Base-by-base conservation (phyloP, 2,113 vertebrate species). In the Dasyornis broadbenti region DNA sequence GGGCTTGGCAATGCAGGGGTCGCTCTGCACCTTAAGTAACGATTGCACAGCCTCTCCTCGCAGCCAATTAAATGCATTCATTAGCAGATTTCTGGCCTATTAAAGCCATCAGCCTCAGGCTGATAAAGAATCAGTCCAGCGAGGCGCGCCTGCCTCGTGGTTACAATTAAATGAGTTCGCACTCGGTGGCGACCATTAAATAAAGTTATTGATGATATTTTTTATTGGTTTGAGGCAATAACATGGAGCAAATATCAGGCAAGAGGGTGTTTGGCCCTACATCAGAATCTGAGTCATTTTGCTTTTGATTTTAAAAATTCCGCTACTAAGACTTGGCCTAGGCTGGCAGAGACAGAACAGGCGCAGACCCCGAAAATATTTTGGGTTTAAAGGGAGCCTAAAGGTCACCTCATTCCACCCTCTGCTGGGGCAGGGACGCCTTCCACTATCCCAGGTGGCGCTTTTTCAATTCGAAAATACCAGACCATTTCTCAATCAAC, bases 111-210 rank as follows among this genome's bases (percentile, higher is more conserved):
- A 95, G 33, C 54, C 85, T 95, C 79, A 92, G 64, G 60, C 92
- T 75, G 93, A 86, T 90, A 97, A 97, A 96, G 94, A 92, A 96
- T 88, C 91, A 73, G 54, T 69, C 31, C 52, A 91, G 79, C 81
- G 23, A 45, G 11, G 45, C 16, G 75, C 66, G 4, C 50, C 82
- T 57, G 75, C 94, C 94, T 82, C 12, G 57, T 82, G 84, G 82
- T 88, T 90, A 70, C 77, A 91, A 95, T 93, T 95, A 90, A 92
- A 39, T 39, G 72, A 50, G 5, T 70, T 86, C 86, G 64, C 83
- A n/a, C 39, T 83, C 14, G 69, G 66, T 77, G 75, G 54, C 10
- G 27, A 24, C 35, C 39, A 68, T 92, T 88, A 91, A 35, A 31
- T 26, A 28, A 68, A 50, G 70, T 73, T 88, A 80, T 90, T 8